Percentiles rank a stretch among this genome's conserved stretches.
Conservation (phyloP, 2,888 invertebrate species). For the Lottia gigantea region DNA sequence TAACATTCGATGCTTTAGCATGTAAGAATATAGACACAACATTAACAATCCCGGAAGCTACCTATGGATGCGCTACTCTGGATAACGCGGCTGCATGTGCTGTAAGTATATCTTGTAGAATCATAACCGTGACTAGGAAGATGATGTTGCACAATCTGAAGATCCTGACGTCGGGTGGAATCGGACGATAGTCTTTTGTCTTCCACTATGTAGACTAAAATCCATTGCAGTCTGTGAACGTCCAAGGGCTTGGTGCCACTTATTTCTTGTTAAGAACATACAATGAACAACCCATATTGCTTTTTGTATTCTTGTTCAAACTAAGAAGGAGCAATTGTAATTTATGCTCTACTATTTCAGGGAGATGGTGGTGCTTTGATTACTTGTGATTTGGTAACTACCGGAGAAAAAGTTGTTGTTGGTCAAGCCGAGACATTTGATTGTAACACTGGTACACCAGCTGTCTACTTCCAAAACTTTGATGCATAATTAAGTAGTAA, state of each 20-base stretch:
- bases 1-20: not conserved
- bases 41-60: not conserved
- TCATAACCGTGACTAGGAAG: too few relatives aligned
- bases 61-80: not conserved
- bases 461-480: conserved; percentile 7
- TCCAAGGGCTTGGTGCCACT: too few relatives aligned
- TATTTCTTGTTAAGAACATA: too few relatives aligned
- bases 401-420: not conserved
- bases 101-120: not conserved
- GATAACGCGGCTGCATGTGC: not conserved
- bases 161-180: too few relatives aligned
- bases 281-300: too few relatives aligned
- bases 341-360: not conserved
- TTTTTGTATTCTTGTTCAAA: not conserved
- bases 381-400: not conserved
- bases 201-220: too few relatives aligned
- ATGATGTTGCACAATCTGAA: too few relatives aligned
- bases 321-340: not conserved
- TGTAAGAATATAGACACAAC: not conserved
- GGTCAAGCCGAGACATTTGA: conserved; percentile 4
- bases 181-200: too few relatives aligned
- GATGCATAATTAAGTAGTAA: not conserved
- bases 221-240: too few relatives aligned
- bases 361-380: conserved; percentile 1
- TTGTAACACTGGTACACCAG: not conserved